phyloP scores from a whole-genome alignment of 2,888 invertebrate genomes.

The Pediacus dermestoides region DNA sequence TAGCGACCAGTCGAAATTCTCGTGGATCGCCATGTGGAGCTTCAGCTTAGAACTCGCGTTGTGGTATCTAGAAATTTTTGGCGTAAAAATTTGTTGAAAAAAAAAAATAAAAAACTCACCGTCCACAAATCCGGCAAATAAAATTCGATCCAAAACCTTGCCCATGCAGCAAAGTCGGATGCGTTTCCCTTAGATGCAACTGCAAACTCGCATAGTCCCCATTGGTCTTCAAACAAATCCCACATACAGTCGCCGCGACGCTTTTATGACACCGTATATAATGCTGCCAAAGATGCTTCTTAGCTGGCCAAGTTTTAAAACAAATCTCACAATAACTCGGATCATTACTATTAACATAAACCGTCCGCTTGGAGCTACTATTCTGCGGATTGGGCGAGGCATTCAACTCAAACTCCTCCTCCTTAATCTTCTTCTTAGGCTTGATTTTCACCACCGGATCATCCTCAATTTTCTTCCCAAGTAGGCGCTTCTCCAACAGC shows the following conservation, averaged over 20 bases:
- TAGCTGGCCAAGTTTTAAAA: constrained; percentile 58
- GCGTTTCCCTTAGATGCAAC: constrained; percentile 43
- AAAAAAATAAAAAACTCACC: too few species aligned
- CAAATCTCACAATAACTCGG: constrained; percentile 56
- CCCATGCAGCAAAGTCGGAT: constrained; percentile 52
- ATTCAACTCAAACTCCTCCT: constrained; percentile 15
- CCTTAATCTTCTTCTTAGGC: constrained; percentile 11
- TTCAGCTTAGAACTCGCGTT: constrained; percentile 56
- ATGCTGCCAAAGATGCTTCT: constrained; percentile 61
- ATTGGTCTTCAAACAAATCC: constrained; percentile 57
- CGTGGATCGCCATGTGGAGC: constrained; percentile 57
- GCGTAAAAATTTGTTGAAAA: too few species aligned
- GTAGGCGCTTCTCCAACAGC: constrained; percentile 42
- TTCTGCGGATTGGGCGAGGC: constrained; percentile 30
- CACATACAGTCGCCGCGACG: constrained; percentile 58
- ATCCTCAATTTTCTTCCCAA: constrained; percentile 32
- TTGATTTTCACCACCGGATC: constrained; percentile 15
- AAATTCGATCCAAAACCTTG: constrained; percentile 56
- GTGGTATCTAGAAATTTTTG: too few species aligned
- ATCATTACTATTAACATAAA: constrained; percentile 53
- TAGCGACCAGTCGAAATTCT: constrained; percentile 47
- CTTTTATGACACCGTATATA: constrained; percentile 55
- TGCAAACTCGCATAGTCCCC: constrained; percentile 52
- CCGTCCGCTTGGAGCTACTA: constrained; percentile 50
- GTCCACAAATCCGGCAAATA: constrained; percentile 52